Percentiles rank a stretch among this genome's conserved stretches.
Evolutionary conservation across 2,797 vertebrate species (phyloP).

Genomic region (Falco concolor): DNA sequence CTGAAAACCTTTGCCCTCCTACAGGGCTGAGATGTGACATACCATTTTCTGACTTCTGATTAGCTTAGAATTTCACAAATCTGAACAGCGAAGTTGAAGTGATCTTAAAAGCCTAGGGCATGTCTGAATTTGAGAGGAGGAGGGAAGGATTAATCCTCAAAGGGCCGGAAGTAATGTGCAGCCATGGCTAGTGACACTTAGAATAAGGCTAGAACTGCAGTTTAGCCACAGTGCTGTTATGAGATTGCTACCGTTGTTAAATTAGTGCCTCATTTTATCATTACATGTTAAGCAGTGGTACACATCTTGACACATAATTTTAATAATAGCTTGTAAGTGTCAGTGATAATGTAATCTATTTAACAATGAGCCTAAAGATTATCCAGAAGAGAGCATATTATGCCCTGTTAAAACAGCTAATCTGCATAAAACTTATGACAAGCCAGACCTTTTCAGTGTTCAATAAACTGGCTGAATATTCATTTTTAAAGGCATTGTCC

Average conservation of each 20-base stretch:
- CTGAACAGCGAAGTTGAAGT: background rate
- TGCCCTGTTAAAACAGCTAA: constrained; percentile 38
- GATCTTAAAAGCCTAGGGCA: background rate
- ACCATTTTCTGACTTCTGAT: background rate
- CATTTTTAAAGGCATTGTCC: constrained; percentile 53
- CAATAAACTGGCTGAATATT: constrained; percentile 40
- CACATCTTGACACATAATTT: constrained; percentile 39
- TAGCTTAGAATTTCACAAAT: background rate
- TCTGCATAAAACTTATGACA: constrained; percentile 50
- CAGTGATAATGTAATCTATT: constrained; percentile 42
- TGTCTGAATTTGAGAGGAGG: background rate
- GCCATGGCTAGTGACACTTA: constrained; percentile 12
- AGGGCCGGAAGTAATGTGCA: background rate
- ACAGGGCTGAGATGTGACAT: background rate
- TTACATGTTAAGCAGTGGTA: background rate
- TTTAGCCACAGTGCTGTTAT: background rate
- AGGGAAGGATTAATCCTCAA: background rate
- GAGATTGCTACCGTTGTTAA: background rate
- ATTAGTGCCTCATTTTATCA: background rate
- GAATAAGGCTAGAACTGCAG: constrained; percentile 29
- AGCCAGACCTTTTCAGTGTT: constrained; percentile 41
- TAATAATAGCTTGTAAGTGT: constrained; percentile 66
- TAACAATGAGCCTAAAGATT: constrained; percentile 34
- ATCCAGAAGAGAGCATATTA: constrained; percentile 32
- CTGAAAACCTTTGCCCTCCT: background rate